Evolutionary conservation across 2,888 invertebrate species (phyloP).

Genomic region (Punctoribates punctum): DNA sequence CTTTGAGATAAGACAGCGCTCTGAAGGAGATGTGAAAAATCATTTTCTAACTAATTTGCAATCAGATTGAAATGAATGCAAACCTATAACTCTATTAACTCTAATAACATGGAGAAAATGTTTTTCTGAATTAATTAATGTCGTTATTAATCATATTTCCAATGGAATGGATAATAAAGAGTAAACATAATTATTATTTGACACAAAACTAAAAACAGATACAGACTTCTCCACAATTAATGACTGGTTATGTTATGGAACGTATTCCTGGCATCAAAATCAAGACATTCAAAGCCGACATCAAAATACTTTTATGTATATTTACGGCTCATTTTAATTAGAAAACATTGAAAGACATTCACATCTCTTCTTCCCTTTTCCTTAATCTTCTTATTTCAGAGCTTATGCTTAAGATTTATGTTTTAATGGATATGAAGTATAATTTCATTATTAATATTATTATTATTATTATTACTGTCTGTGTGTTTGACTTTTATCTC

Average conservation of each 20-base stretch:
- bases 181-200: slow-evolving; percentile 20
- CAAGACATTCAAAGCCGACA: too few relatives aligned
- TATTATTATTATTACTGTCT: background rate
- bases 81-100: background rate
- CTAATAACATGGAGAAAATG: background rate
- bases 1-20: background rate
- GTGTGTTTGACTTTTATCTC: slow-evolving; percentile 5
- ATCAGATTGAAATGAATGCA: background rate
- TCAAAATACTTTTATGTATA: too few relatives aligned
- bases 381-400: background rate
- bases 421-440: background rate
- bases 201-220: background rate
- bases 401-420: background rate
- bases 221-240: background rate
- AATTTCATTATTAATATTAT: background rate
- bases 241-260: background rate
- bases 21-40: background rate
- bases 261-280: background rate
- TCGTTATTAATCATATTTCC: slow-evolving; percentile 8
- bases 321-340: slow-evolving; percentile 4
- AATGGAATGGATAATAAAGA: background rate
- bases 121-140: background rate
- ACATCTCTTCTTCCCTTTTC: background rate
- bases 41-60: background rate
- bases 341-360: background rate